A percentile compares a stretch with the other conserved stretches of the same genome.
Conservation (phyloP, 2,797 vertebrate species). For the Sandelia bainsii region DNA sequence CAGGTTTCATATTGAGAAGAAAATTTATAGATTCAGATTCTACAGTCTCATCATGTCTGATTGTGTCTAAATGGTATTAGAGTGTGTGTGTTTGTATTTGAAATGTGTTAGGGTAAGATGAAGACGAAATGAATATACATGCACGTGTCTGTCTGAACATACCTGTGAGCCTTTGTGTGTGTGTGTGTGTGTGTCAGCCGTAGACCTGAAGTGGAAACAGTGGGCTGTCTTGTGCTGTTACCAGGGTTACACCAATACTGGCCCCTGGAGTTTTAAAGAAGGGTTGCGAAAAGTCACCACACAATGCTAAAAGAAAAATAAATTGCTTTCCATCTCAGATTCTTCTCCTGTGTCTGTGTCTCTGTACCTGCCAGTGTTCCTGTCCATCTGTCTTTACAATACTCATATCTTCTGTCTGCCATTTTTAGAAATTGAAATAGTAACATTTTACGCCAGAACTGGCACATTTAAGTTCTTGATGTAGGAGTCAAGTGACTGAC, state of each 20-base stretch:
- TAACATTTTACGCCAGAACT: conserved; percentile 8
- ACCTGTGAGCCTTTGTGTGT: conserved; percentile 1
- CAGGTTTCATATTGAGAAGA: background rate
- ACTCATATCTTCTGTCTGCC: conserved; percentile 14
- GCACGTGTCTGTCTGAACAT: background rate
- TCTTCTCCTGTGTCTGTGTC: conserved; percentile 28
- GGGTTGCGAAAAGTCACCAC: conserved; percentile 33
- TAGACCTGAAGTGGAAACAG: conserved; percentile 15
- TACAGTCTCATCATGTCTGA: background rate
- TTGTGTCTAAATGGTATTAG: background rate
- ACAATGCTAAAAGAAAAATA: conserved; percentile 49
- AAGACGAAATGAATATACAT: background rate
- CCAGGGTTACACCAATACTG: conserved; percentile 52
- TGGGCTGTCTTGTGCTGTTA: conserved; percentile 50
- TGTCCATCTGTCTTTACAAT: conserved; percentile 25
- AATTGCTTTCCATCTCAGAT: conserved; percentile 48
- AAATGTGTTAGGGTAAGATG: background rate
- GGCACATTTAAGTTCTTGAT: background rate
- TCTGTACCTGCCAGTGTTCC: conserved; percentile 34
- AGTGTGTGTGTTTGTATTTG: background rate
- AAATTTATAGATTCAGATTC: background rate
- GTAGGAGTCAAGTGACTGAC: conserved; percentile 22
- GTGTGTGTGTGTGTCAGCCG: background rate
- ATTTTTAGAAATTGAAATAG: conserved; percentile 31
- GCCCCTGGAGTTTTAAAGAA: conserved; percentile 46